A percentile compares a stretch with the other conserved stretches of the same genome.
phyloP scores from a whole-genome alignment of 2,888 invertebrate genomes.

The Caenorhabditis sp. region DNA sequence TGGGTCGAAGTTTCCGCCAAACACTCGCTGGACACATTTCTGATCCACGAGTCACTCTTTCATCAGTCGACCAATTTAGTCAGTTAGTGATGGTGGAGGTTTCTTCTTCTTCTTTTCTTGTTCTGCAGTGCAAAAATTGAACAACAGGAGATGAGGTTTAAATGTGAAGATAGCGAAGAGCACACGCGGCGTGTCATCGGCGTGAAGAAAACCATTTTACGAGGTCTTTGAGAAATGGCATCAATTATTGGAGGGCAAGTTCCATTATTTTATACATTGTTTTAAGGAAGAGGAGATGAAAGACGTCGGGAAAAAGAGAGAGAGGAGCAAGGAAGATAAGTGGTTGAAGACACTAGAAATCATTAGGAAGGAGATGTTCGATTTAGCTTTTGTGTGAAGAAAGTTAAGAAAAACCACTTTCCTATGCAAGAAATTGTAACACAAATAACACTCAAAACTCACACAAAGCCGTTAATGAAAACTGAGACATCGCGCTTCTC shows the following conservation, averaged over 20 bases:
- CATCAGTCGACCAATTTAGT: constrained; percentile 59
- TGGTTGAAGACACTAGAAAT: constrained; percentile 18
- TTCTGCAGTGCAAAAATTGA: constrained; percentile 54
- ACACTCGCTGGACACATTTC: constrained; percentile 51
- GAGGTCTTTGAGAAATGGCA: constrained; percentile 58
- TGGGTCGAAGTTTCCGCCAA: constrained; percentile 62
- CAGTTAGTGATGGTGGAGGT: constrained; percentile 10
- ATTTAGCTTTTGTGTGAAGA: not conserved
- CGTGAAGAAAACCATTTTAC: constrained; percentile 62
- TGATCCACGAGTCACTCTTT: constrained; percentile 20
- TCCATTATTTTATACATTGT: constrained; percentile 57
- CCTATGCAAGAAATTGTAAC: too few species aligned
- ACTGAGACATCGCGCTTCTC: not conserved
- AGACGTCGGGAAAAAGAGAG: not conserved
- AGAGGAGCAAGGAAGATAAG: constrained; percentile 30
- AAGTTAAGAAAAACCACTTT: not conserved
- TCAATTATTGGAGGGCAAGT: constrained; percentile 51
- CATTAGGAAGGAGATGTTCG: not conserved
- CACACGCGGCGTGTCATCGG: constrained; percentile 51
- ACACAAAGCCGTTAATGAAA: constrained; percentile 20
- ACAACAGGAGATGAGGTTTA: constrained; percentile 24
- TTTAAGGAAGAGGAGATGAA: constrained; percentile 13
- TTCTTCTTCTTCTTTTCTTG: constrained; percentile 5
- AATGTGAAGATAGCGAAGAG: constrained; percentile 27
- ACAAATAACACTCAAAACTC: not conserved